Evolutionary conservation across 1,140 invertebrate genomes (phyloP).

Genomic region (Phthorimaea operculella): DNA sequence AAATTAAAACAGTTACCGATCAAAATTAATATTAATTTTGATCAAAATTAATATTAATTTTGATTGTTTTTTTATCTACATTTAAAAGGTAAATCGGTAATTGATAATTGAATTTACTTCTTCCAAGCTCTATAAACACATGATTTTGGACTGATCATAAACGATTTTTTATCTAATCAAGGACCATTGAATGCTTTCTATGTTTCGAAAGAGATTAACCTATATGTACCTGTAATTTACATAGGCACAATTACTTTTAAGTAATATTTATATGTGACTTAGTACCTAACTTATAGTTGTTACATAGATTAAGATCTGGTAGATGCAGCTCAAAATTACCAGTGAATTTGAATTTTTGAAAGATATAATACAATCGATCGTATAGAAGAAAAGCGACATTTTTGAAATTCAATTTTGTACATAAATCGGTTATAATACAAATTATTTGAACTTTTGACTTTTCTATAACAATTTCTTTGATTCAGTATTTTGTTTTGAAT

Average conservation of each 20-base stretch:
- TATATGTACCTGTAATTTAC: slow-evolving; percentile 1
- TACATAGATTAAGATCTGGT: not conserved
- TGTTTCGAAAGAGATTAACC: too few relatives aligned
- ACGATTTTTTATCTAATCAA: too few relatives aligned
- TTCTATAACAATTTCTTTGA: slow-evolving; percentile 2
- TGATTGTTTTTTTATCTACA: too few relatives aligned
- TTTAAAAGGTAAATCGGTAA: too few relatives aligned
- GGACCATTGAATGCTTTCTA: too few relatives aligned
- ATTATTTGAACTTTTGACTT: slow-evolving; percentile 1
- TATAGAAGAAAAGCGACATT: not conserved
- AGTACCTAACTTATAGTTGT: slow-evolving; percentile 12
- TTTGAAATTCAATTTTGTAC: not conserved
- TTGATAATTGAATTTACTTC: too few relatives aligned
- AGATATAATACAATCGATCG: not conserved
- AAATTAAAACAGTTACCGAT: too few relatives aligned
- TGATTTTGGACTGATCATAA: too few relatives aligned
- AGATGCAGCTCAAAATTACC: not conserved
- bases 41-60: too few relatives aligned
- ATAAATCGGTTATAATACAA: not conserved
- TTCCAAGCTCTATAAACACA: too few relatives aligned
- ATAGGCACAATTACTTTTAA: slow-evolving; percentile 18
- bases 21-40: too few relatives aligned
- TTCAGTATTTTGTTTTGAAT: not conserved
- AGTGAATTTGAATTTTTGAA: not conserved
- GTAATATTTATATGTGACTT: slow-evolving; percentile 13